Conservation (phyloP, 2,113 vertebrate species). For the Gopherus evgoodei region DNA sequence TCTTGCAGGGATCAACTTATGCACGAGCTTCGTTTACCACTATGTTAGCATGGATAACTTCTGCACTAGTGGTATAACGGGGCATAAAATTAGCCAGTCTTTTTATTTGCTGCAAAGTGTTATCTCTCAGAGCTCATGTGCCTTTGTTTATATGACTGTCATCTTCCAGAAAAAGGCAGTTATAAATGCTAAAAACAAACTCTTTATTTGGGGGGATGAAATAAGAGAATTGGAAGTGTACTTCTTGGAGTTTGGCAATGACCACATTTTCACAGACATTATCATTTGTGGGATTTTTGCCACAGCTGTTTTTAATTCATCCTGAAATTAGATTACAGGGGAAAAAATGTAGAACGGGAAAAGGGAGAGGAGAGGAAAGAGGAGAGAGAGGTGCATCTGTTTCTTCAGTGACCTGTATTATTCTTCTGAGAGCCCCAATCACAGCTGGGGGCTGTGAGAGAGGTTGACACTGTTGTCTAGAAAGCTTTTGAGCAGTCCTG, state of each 20-base stretch:
- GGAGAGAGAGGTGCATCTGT: fast-evolving
- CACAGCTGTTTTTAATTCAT: slow-evolving; percentile 59
- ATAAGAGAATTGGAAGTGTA: slow-evolving; percentile 43
- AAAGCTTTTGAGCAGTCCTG: neutral
- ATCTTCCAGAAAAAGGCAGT: neutral
- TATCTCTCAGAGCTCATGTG: neutral
- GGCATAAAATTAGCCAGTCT: neutral
- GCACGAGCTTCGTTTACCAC: neutral
- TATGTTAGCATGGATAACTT: neutral
- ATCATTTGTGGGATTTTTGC: slow-evolving; percentile 49
- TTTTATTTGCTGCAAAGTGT: neutral
- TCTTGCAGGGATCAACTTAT: neutral
- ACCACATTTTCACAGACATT: slow-evolving; percentile 37
- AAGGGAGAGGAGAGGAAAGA: neutral
- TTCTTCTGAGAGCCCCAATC: slow-evolving; percentile 11
- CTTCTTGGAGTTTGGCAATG: slow-evolving; percentile 34
- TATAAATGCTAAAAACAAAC: slow-evolving; percentile 1
- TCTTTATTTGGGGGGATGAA: slow-evolving; percentile 27
- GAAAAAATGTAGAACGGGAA: neutral
- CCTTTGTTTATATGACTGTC: neutral
- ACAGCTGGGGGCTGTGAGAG: neutral
- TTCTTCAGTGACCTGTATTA: slow-evolving; percentile 7
- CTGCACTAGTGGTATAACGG: neutral
- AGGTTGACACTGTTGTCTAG: neutral
- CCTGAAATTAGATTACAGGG: slow-evolving; percentile 61